Conservation (phyloP, 2,888 invertebrate genomes). For the Dioctria linearis region DNA sequence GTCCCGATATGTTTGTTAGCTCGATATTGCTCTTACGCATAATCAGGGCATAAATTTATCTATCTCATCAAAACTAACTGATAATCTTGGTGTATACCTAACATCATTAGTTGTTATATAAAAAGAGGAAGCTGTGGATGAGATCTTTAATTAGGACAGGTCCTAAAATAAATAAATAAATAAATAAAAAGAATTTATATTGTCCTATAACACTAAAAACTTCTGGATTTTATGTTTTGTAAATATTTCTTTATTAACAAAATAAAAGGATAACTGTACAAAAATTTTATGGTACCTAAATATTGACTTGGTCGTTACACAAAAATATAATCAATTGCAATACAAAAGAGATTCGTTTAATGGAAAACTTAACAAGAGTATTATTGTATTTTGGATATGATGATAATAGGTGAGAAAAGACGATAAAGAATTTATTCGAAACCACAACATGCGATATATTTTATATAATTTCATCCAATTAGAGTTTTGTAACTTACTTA, state of each 20-base stretch:
- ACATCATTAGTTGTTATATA: too few relatives aligned
- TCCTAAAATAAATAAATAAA: too few relatives aligned
- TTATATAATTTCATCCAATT: conserved; percentile 33
- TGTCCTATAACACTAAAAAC: neutral
- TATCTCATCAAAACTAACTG: too few relatives aligned
- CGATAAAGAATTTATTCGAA: conserved; percentile 48
- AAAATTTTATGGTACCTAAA: conserved; percentile 56
- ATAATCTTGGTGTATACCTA: too few relatives aligned
- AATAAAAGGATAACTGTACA: conserved; percentile 57
- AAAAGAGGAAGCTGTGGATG: too few relatives aligned
- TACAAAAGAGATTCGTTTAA: conserved; percentile 57
- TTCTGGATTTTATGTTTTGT: conserved; percentile 7
- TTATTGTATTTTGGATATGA: conserved; percentile 54
- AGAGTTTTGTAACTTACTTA: conserved; percentile 48
- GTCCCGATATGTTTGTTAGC: too few relatives aligned
- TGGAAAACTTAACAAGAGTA: conserved; percentile 58
- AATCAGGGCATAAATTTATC: too few relatives aligned
- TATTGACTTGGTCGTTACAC: conserved; percentile 59
- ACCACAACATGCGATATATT: conserved; percentile 53
- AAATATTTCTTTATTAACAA: conserved; percentile 52
- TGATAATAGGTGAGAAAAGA: conserved; percentile 39
- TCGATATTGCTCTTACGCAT: too few relatives aligned
- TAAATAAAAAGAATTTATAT: too few relatives aligned
- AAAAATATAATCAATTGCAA: conserved; percentile 54
- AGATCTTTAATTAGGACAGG: too few relatives aligned